Evolutionary conservation across 2,888 invertebrate species (phyloP).

Genomic region (Argyresthia albistria): DNA sequence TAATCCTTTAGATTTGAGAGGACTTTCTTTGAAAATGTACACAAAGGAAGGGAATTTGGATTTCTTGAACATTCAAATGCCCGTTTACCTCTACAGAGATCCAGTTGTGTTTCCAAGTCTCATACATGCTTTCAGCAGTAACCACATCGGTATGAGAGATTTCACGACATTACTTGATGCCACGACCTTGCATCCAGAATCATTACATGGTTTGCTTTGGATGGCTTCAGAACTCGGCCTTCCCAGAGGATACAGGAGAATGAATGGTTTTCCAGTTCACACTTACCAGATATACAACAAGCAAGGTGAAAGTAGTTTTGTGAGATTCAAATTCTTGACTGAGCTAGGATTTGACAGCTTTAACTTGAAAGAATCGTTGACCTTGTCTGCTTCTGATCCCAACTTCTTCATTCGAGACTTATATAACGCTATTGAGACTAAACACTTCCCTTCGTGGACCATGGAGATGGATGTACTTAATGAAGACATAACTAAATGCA

Average conservation of each 20-base stretch:
- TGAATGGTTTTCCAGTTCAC: conserved; percentile 91
- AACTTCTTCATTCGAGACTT: conserved; percentile 86
- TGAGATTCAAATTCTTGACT: conserved; percentile 89
- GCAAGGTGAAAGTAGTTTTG: conserved; percentile 75
- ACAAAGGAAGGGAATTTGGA: conserved; percentile 89
- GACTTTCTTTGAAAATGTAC: conserved; percentile 90
- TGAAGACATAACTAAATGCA: conserved; percentile 78
- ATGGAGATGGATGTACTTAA: conserved; percentile 84
- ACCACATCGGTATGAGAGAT: conserved; percentile 88
- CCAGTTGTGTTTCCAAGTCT: conserved; percentile 87
- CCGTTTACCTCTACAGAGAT: conserved; percentile 88
- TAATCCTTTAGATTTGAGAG: conserved; percentile 27
- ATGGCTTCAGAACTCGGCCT: conserved; percentile 88
- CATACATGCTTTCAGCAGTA: conserved; percentile 91
- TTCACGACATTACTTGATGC: conserved; percentile 93
- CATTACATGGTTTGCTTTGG: conserved; percentile 80
- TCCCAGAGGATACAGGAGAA: conserved; percentile 87
- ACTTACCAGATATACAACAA: conserved; percentile 86
- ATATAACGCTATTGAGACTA: conserved; percentile 82
- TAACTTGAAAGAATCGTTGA: conserved; percentile 68
- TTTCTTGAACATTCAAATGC: conserved; percentile 86
- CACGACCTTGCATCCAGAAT: conserved; percentile 82
- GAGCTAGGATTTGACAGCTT: conserved; percentile 86
- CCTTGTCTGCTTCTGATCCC: conserved; percentile 77
- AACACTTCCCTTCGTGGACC: conserved; percentile 78